phyloP scores from a whole-genome alignment of 2,113 vertebrate genomes.

The Vulpes ferrilata region DNA sequence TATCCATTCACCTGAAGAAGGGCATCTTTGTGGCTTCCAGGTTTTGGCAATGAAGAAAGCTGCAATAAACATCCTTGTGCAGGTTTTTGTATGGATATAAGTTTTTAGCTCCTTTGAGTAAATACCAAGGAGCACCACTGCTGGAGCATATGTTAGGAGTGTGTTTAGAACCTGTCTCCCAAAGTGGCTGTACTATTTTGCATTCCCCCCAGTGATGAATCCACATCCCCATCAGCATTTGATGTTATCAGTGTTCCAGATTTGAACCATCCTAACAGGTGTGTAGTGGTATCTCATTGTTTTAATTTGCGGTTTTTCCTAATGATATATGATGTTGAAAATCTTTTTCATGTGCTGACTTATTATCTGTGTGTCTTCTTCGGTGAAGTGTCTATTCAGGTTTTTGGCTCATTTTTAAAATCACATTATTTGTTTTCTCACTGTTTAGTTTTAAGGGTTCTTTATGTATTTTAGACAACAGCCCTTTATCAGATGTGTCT shows the following conservation, averaged over 20 bases:
- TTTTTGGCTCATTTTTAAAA: neutral
- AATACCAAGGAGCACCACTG: neutral
- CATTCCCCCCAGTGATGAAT: neutral
- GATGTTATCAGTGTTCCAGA: neutral
- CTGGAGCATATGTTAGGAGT: neutral
- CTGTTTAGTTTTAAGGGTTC: neutral
- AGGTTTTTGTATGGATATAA: neutral
- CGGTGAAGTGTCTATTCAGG: neutral
- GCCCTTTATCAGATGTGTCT: neutral
- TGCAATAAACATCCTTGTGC: neutral
- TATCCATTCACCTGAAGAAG: neutral
- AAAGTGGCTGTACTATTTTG: neutral
- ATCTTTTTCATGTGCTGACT: neutral
- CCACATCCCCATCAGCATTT: neutral
- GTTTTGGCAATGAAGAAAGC: neutral
- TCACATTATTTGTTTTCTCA: neutral
- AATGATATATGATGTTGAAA: too few relatives aligned
- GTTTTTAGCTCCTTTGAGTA: neutral
- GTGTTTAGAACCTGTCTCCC: neutral
- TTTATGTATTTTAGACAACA: neutral
- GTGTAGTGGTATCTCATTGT: neutral
- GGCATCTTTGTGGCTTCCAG: neutral
- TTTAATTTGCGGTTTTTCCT: neutral
- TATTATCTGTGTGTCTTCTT: neutral
- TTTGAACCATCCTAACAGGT: neutral